These are phyloP conservation scores for Sesia bembeciformis DNA, from an alignment of 2,888 invertebrate genomes.

Conservation along the genomic window DNA sequence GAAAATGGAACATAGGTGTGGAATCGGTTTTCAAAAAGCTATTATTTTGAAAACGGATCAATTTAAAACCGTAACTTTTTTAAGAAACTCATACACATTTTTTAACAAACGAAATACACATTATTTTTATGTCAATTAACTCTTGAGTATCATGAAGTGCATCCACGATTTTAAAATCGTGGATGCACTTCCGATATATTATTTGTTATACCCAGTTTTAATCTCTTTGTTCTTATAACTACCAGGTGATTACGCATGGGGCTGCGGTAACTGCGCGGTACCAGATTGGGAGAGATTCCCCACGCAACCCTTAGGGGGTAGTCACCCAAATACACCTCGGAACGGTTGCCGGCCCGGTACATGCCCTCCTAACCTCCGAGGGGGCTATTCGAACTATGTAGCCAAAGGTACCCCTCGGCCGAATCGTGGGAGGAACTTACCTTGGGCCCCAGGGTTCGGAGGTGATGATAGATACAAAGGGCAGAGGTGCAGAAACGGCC, in stretches of 20 bases:
- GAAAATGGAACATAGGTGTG: no score
- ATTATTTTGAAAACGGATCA: no score
- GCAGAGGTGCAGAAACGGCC: constrained; percentile 49
- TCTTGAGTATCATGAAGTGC: no score
- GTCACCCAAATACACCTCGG: constrained; percentile 45
- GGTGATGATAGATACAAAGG: constrained; percentile 55
- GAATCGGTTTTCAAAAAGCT: no score
- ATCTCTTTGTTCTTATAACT: neutral
- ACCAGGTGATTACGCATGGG: constrained; percentile 52
- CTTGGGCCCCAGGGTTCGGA: constrained; percentile 50
- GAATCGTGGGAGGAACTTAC: constrained; percentile 46
- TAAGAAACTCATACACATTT: no score
- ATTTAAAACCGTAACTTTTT: no score
- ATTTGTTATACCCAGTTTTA: no score
- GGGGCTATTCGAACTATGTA: constrained; percentile 34
- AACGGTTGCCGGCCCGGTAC: constrained; percentile 53
- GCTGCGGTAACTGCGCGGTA: constrained; percentile 44
- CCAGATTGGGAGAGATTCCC: constrained; percentile 54
- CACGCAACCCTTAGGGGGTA: constrained; percentile 35
- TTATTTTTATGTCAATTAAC: no score
- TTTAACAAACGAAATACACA: no score
- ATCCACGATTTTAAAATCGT: no score
- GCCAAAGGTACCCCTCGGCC: constrained; percentile 36
- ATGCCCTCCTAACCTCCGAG: constrained; percentile 34
- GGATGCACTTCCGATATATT: no score